Evolutionary conservation across 2,113 vertebrate genomes (phyloP).

Genomic region (Trogon melanurus): DNA sequence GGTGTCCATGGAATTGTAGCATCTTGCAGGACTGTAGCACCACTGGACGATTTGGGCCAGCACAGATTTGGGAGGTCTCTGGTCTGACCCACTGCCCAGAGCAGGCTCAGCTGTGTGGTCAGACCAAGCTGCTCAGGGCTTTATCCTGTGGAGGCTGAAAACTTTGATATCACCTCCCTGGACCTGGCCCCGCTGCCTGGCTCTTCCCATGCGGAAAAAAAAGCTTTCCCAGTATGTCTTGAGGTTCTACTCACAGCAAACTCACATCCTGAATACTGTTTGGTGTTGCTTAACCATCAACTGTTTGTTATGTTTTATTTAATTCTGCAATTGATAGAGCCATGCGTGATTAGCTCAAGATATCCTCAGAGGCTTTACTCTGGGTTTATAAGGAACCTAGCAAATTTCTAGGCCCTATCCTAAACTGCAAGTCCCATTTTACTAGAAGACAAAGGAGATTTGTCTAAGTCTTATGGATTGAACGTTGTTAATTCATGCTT

Average conservation of each 20-base stretch:
- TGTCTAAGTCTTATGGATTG: neutral
- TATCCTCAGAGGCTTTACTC: neutral
- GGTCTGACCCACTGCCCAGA: no score
- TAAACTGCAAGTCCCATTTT: neutral
- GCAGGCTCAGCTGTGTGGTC: neutral
- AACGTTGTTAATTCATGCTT: neutral
- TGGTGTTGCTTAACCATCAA: neutral
- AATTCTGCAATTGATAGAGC: neutral
- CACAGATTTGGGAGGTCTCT: rapidly evolving
- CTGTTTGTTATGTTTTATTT: neutral
- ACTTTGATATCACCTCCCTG: rapidly evolving
- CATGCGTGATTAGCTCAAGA: neutral
- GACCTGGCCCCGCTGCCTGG: neutral
- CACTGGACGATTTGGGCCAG: rapidly evolving
- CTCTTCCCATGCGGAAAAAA: neutral
- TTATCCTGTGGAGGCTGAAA: neutral
- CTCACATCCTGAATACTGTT: neutral
- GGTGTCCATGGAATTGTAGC: neutral
- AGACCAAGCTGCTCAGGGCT: neutral
- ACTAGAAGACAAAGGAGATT: neutral
- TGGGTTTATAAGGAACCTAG: neutral
- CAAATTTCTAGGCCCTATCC: neutral
- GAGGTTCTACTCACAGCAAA: neutral
- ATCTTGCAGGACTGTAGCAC: neutral
- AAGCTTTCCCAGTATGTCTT: neutral